A percentile compares a stretch with the other conserved stretches of the same genome.
Evolutionary conservation across 1,140 invertebrate genomes (phyloP).

Genomic region (Drosophila jambulina): DNA sequence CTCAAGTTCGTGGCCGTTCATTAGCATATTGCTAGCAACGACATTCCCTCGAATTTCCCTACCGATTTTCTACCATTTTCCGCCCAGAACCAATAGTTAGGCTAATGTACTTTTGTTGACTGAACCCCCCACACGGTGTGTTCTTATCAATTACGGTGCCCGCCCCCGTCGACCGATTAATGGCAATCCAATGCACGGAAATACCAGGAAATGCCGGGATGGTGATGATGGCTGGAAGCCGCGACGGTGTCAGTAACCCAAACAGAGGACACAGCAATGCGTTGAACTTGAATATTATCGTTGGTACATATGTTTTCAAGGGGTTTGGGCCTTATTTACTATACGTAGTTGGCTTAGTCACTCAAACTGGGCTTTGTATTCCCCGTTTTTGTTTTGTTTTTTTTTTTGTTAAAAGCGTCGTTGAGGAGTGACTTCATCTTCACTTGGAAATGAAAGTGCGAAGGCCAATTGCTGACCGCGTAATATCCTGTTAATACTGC

Average conservation of each 20-base stretch:
- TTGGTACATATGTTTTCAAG: slow-evolving; percentile 36
- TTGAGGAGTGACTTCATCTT: slow-evolving; percentile 73
- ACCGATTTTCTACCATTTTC: slow-evolving; percentile 1
- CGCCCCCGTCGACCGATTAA: slow-evolving; percentile 40
- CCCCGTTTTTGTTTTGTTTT: slow-evolving; percentile 12
- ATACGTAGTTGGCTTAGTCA: slow-evolving; percentile 65
- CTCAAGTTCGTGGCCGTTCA: slow-evolving; percentile 80
- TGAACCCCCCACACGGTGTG: slow-evolving; percentile 38
- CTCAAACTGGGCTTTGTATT: slow-evolving; percentile 31
- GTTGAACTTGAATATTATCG: slow-evolving; percentile 74
- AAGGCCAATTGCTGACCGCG: slow-evolving; percentile 39
- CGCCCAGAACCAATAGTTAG: slow-evolving; percentile 49
- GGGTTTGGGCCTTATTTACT: slow-evolving; percentile 22
- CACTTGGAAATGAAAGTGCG: slow-evolving; percentile 60
- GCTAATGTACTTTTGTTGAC: slow-evolving; percentile 66
- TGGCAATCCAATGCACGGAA: slow-evolving; percentile 46
- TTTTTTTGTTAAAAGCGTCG: slow-evolving; percentile 32
- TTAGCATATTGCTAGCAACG: slow-evolving; percentile 70
- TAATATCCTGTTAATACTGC: slow-evolving; percentile 32
- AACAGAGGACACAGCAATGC: slow-evolving; percentile 60
- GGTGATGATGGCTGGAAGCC: slow-evolving; percentile 12
- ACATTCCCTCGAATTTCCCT: slow-evolving; percentile 12
- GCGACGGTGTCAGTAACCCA: slow-evolving; percentile 70
- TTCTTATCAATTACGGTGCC: slow-evolving; percentile 69
- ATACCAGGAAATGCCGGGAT: slow-evolving; percentile 39